Percentiles rank a stretch among this genome's conserved stretches.
Evolutionary conservation across 2,113 vertebrate genomes (phyloP).

Genomic region (Nothocercus julius): DNA sequence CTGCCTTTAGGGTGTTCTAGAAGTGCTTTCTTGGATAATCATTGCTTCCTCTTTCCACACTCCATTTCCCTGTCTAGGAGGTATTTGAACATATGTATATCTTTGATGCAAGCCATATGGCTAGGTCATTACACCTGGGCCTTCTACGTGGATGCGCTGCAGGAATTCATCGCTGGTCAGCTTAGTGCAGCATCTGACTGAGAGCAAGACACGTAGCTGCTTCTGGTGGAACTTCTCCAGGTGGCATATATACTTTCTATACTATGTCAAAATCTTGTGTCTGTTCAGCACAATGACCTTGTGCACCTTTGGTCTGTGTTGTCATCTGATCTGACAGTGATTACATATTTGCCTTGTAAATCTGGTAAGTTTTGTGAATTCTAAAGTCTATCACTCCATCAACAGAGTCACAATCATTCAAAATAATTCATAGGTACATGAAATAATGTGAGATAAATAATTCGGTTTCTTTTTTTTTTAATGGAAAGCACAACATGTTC

Average conservation of each 20-base stretch:
- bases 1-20: slow-evolving; percentile 66
- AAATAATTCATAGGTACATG: not conserved
- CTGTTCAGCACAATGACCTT: not conserved
- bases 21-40: slow-evolving; percentile 56
- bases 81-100: slow-evolving; percentile 57
- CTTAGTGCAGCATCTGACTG: slow-evolving; percentile 44
- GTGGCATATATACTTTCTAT: slow-evolving; percentile 38
- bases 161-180: slow-evolving; percentile 66
- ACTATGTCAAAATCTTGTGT: not conserved
- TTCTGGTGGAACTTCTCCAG: slow-evolving; percentile 60
- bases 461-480: not conserved
- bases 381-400: not conserved
- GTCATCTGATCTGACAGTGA: not conserved
- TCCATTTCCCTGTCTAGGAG: slow-evolving; percentile 51
- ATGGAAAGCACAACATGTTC: not conserved
- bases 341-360: not conserved
- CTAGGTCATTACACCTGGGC: slow-evolving; percentile 56
- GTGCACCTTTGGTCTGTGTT: not conserved
- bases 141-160: slow-evolving; percentile 36
- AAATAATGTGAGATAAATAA: not conserved
- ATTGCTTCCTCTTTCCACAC: slow-evolving; percentile 58
- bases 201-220: slow-evolving; percentile 41
- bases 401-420: not conserved
- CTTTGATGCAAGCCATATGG: slow-evolving; percentile 66
- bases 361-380: not conserved